These are phyloP conservation scores for Halyomorpha halys DNA, from an alignment of 1,140 invertebrate species.

Conservation along the genomic window DNA sequence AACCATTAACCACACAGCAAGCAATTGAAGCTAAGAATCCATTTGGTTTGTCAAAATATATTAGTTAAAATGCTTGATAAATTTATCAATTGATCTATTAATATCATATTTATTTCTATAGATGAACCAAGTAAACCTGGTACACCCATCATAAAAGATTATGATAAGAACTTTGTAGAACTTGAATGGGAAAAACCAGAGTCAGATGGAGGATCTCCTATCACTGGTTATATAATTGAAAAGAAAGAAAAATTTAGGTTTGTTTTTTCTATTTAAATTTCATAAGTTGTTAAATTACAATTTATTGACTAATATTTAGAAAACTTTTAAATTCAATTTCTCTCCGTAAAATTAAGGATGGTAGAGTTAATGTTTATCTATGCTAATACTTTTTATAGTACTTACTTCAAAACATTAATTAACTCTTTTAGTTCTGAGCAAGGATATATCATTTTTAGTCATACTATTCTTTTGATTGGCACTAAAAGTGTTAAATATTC, in stretches of 20 bases:
- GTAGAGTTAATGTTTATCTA: too few relatives aligned
- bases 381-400: too few relatives aligned
- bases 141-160: slow-evolving; percentile 80
- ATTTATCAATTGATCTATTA: background rate
- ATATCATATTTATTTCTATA: slow-evolving; percentile 31
- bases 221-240: slow-evolving; percentile 89
- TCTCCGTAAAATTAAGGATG: too few relatives aligned
- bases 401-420: too few relatives aligned
- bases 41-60: slow-evolving; percentile 49
- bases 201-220: slow-evolving; percentile 76
- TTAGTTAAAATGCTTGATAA: background rate
- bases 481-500: too few relatives aligned
- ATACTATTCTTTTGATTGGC: too few relatives aligned
- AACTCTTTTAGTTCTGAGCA: too few relatives aligned
- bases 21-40: slow-evolving; percentile 97
- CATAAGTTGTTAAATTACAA: background rate
- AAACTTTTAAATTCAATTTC: too few relatives aligned
- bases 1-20: slow-evolving; percentile 78
- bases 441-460: too few relatives aligned
- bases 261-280: background rate
- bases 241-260: slow-evolving; percentile 79
- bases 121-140: slow-evolving; percentile 77
- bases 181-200: slow-evolving; percentile 84
- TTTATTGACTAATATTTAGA: too few relatives aligned
- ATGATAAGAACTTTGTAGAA: slow-evolving; percentile 87